phyloP scores from a whole-genome alignment of 2,888 invertebrate genomes.

The Anthophora plumipes region DNA sequence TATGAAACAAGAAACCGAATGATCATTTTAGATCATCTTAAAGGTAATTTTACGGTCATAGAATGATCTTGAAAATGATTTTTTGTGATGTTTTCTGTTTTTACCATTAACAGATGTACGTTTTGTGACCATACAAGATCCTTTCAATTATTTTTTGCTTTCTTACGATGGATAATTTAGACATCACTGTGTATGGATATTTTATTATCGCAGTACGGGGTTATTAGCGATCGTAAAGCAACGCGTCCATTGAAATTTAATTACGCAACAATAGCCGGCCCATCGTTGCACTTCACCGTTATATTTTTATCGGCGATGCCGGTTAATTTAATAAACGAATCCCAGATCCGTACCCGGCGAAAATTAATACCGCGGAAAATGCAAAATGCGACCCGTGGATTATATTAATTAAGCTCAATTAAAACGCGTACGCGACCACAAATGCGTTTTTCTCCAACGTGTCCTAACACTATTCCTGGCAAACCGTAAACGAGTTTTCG shows the following conservation, averaged over 20 bases:
- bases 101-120: too few relatives aligned
- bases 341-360: neutral
- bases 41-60: too few relatives aligned
- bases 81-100: too few relatives aligned
- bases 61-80: too few relatives aligned
- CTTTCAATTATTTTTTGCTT: too few relatives aligned
- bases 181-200: too few relatives aligned
- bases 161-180: too few relatives aligned
- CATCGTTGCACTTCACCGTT: slow-evolving; percentile 19
- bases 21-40: too few relatives aligned
- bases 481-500: slow-evolving; percentile 11
- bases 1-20: too few relatives aligned
- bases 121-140: too few relatives aligned
- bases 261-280: slow-evolving; percentile 41
- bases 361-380: slow-evolving; percentile 49
- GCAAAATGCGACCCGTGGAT: slow-evolving; percentile 26
- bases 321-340: slow-evolving; percentile 52
- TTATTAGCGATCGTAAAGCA: slow-evolving; percentile 32
- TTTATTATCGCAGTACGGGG: neutral
- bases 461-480: too few relatives aligned
- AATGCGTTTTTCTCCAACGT: neutral
- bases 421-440: slow-evolving; percentile 7
- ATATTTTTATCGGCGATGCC: slow-evolving; percentile 33
- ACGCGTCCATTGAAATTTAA: slow-evolving; percentile 32
- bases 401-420: slow-evolving; percentile 52